These are phyloP conservation scores for Spodoptera litura DNA, from an alignment of 1,140 invertebrate species.

Conservation along the genomic window DNA sequence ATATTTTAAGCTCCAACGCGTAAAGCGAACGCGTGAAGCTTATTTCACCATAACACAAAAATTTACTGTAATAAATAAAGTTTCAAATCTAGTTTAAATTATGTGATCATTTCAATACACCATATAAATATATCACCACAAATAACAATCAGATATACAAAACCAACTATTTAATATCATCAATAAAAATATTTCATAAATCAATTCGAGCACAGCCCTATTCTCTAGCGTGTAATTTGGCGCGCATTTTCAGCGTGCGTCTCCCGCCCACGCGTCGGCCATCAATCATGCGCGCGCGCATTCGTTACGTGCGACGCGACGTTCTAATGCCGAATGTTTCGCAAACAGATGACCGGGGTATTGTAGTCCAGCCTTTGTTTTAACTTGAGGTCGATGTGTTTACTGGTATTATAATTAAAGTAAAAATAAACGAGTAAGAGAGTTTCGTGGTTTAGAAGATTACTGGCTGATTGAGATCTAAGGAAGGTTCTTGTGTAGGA, in stretches of 20 bases:
- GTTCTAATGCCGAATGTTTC: slow-evolving; percentile 76
- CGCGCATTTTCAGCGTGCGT: slow-evolving; percentile 73
- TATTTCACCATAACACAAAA: too few species aligned
- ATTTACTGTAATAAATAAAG: neutral
- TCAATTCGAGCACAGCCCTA: slow-evolving; percentile 24
- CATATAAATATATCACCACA: neutral
- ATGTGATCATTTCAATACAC: too few species aligned
- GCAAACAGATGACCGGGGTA: slow-evolving; percentile 74
- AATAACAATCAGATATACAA: neutral
- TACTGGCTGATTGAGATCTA: too few species aligned
- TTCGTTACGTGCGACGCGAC: slow-evolving; percentile 80
- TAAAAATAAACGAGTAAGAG: too few species aligned
- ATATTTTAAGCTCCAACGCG: too few species aligned
- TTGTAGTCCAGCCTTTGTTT: slow-evolving; percentile 65
- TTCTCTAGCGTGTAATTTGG: slow-evolving; percentile 70
- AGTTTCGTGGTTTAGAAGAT: too few species aligned
- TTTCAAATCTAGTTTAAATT: too few species aligned
- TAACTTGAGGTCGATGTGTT: slow-evolving; percentile 57
- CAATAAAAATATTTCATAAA: neutral
- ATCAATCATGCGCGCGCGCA: slow-evolving; percentile 76
- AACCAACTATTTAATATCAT: neutral
- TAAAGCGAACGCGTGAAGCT: too few species aligned
- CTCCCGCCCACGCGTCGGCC: slow-evolving; percentile 70
- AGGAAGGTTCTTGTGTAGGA: too few species aligned
- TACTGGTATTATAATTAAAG: neutral